Percentiles rank a stretch among this genome's conserved stretches.
Evolutionary conservation across 2,113 vertebrate genomes (phyloP).

Genomic region (Vimba vimba): DNA sequence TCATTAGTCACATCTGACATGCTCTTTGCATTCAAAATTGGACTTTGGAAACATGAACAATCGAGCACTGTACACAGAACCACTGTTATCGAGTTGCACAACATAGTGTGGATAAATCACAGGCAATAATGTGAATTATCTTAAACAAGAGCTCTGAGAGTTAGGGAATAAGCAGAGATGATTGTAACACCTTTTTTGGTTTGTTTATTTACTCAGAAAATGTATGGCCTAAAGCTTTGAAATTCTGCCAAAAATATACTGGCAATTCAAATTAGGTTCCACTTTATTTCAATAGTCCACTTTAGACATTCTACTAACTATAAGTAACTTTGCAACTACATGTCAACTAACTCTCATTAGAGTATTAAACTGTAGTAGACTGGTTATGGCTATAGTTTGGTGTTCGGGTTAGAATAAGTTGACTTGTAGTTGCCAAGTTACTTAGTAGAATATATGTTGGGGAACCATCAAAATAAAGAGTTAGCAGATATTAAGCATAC

Average conservation of each 20-base stretch:
- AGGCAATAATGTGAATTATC: background rate
- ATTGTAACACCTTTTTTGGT: background rate
- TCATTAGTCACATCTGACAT: background rate
- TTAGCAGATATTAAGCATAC: too few relatives aligned
- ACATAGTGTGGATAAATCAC: background rate
- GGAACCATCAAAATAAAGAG: too few relatives aligned
- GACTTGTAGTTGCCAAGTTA: too few relatives aligned
- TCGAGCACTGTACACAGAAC: background rate
- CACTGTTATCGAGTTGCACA: background rate
- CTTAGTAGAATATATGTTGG: too few relatives aligned
- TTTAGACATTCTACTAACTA: too few relatives aligned
- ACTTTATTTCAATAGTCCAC: too few relatives aligned
- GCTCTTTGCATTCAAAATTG: constrained; percentile 20
- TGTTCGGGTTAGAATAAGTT: too few relatives aligned
- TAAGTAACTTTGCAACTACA: too few relatives aligned
- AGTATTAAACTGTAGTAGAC: too few relatives aligned
- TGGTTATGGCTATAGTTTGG: too few relatives aligned
- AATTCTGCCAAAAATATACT: background rate
- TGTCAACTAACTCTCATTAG: too few relatives aligned
- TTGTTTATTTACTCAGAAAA: background rate
- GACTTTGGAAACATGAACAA: constrained; percentile 21
- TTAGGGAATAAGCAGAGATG: background rate
- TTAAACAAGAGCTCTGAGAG: background rate
- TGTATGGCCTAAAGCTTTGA: background rate
- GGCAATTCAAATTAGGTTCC: background rate